Base-by-base conservation (phyloP, 2,113 vertebrate species). In the Bos indicus region DNA sequence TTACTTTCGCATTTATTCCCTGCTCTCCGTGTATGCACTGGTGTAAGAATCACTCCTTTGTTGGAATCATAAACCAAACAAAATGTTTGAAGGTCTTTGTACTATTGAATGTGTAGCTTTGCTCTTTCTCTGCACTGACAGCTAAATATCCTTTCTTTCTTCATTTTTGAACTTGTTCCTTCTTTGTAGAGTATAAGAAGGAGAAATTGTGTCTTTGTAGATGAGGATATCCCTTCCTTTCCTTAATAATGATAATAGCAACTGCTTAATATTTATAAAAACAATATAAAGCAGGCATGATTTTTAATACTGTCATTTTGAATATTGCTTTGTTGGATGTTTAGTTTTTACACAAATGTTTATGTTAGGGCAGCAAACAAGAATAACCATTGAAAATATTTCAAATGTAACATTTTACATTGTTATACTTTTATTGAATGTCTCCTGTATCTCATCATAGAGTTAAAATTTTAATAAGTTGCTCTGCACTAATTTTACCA, bases 1-100 rank as follows among this genome's bases (percentile, higher is more conserved):
- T 52, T 95, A 33, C 14, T 87, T 90, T 94, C 95, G 40, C 12
- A 64, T 25, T 82, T 54, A 59, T 82, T 96, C 7, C 9, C 9
- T 89, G 21, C n/a, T 91, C 25, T 64, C 23, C 7, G 0, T 40
- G 7, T 26, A 52, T 57, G 40, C 8, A 8, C 13, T 82, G 19
- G 10, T 15, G 6, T 43, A 86, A 81, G 84, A 91, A 56, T 3
- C 30, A 80, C n/a, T 51, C 48, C 26, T 43, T 88, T 74, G 11
- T 64, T 62, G 54, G 15, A 54, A 21, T 93, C 40, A 62, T 28
- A 95, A 43, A 80, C 7, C 16, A 85, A 57, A 91, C 43, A 85
- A 54, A 77, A 96, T 8, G 19, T 30, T 33, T 95, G 74, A 71
- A 80, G 5, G 2, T 93, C 25, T 60, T 88, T 64, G 46, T 57